Percentiles rank a stretch among this genome's conserved stretches.
phyloP scores from a whole-genome alignment of 2,797 vertebrate species.

The Pseudomugil gertrudae region DNA sequence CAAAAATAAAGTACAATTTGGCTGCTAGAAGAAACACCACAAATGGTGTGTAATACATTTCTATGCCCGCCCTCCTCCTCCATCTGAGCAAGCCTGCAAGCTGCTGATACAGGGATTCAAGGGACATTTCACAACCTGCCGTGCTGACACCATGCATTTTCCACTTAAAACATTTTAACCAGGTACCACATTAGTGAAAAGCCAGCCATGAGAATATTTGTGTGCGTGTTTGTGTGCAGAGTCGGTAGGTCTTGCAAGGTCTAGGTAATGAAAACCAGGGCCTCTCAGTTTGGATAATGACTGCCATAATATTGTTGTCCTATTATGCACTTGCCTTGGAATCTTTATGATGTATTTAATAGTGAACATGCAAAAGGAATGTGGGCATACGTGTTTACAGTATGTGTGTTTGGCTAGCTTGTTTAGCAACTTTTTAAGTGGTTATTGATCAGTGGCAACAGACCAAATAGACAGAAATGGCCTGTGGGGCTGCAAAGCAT shows the following conservation, averaged over 20 bases:
- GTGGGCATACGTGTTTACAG: conserved; percentile 13
- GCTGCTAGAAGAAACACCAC: conserved; percentile 25
- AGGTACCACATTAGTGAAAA: conserved; percentile 69
- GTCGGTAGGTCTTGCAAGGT: conserved; percentile 46
- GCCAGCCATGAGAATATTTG: conserved; percentile 38
- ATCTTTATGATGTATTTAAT: conserved; percentile 74
- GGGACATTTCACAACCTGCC: conserved; percentile 61
- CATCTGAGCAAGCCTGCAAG: conserved; percentile 37
- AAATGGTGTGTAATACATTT: conserved; percentile 44
- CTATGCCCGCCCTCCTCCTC: conserved; percentile 19
- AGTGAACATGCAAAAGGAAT: conserved; percentile 35
- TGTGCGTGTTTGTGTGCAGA: conserved; percentile 6
- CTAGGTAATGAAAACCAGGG: conserved; percentile 73
- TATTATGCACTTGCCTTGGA: conserved; percentile 69
- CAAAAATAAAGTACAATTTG: conserved; percentile 23
- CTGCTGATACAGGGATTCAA: conserved; percentile 64
- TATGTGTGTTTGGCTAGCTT: conserved; percentile 7
- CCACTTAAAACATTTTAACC: conserved; percentile 64
- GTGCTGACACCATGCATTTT: conserved; percentile 71
- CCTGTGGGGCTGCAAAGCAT: conserved; percentile 25
- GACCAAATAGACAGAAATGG: conserved; percentile 42
- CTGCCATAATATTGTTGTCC: conserved; percentile 58
- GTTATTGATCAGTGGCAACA: conserved; percentile 65
- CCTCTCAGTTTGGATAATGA: conserved; percentile 59
- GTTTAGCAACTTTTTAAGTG: conserved; percentile 40